Evolutionary conservation across 2,797 vertebrate species (phyloP).

Genomic region (Chromis chromis): DNA sequence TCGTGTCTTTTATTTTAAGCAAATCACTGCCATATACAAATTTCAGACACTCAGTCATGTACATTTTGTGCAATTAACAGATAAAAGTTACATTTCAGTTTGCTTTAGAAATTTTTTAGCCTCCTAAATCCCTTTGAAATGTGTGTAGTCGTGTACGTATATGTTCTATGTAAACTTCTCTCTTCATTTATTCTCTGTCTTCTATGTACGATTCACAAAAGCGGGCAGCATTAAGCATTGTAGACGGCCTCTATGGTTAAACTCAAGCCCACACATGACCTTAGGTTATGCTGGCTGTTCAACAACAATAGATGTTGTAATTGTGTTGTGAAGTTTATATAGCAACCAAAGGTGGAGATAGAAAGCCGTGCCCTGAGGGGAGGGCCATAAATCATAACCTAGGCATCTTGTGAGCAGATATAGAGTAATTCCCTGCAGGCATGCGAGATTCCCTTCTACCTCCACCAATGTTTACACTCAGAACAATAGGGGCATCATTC

Average conservation of each 20-base stretch:
- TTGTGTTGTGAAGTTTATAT: slow-evolving; percentile 76
- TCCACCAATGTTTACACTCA: slow-evolving; percentile 64
- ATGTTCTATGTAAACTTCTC: no score
- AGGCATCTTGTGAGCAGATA: slow-evolving; percentile 57
- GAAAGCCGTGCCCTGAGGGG: slow-evolving; percentile 61
- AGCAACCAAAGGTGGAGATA: slow-evolving; percentile 69
- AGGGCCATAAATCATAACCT: slow-evolving; percentile 76
- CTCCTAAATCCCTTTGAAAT: not conserved
- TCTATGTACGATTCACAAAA: slow-evolving; percentile 16
- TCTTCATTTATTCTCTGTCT: not conserved
- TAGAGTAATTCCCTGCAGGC: slow-evolving; percentile 65
- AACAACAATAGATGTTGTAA: slow-evolving; percentile 75
- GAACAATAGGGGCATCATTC: slow-evolving; percentile 68
- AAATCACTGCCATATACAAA: slow-evolving; percentile 4
- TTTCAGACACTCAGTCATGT: not conserved
- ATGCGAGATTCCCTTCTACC: slow-evolving; percentile 55
- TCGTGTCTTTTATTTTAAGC: slow-evolving; percentile 5
- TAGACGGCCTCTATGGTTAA: slow-evolving; percentile 25
- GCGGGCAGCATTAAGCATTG: not conserved
- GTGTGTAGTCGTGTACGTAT: not conserved
- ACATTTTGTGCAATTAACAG: not conserved
- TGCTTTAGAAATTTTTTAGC: not conserved
- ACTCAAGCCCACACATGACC: slow-evolving; percentile 46
- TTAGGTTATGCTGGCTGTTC: slow-evolving; percentile 56
- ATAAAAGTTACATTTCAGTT: not conserved